Evolutionary conservation across 1,140 invertebrate genomes (phyloP).

Genomic region (Mylabris phalerata): DNA sequence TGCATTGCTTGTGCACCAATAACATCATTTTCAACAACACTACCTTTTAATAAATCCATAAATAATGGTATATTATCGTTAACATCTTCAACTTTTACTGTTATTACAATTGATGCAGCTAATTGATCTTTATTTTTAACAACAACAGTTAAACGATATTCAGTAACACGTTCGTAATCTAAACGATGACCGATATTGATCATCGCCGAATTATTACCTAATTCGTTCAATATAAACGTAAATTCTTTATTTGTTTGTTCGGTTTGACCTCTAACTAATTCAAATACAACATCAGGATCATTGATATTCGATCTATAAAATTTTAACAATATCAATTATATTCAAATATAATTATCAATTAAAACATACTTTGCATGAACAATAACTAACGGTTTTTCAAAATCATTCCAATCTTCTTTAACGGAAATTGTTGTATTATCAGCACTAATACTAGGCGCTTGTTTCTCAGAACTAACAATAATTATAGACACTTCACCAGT

Average conservation of each 20-base stretch:
- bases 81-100: constrained; percentile 72
- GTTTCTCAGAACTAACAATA: constrained; percentile 82
- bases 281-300: constrained; percentile 65
- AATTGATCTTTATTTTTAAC: constrained; percentile 76
- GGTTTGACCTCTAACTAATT: constrained; percentile 71
- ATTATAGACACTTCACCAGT: constrained; percentile 70
- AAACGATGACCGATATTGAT: constrained; percentile 65
- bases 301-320: constrained; percentile 64
- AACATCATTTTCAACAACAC: constrained; percentile 73
- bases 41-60: constrained; percentile 66
- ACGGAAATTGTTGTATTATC: constrained; percentile 54
- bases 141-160: constrained; percentile 75
- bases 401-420: constrained; percentile 66
- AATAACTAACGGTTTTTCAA: constrained; percentile 57
- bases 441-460: constrained; percentile 66
- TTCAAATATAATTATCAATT: not conserved
- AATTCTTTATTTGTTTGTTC: constrained; percentile 75
- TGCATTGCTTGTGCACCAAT: constrained; percentile 76
- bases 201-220: constrained; percentile 47
- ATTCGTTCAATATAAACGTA: constrained; percentile 65
- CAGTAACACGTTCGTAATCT: constrained; percentile 76
- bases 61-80: constrained; percentile 86
- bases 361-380: constrained; percentile 59
- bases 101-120: constrained; percentile 67
- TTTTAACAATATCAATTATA: constrained; percentile 7